Base-by-base conservation (phyloP, 2,113 vertebrate genomes). In the Erinaceus europaeus region DNA sequence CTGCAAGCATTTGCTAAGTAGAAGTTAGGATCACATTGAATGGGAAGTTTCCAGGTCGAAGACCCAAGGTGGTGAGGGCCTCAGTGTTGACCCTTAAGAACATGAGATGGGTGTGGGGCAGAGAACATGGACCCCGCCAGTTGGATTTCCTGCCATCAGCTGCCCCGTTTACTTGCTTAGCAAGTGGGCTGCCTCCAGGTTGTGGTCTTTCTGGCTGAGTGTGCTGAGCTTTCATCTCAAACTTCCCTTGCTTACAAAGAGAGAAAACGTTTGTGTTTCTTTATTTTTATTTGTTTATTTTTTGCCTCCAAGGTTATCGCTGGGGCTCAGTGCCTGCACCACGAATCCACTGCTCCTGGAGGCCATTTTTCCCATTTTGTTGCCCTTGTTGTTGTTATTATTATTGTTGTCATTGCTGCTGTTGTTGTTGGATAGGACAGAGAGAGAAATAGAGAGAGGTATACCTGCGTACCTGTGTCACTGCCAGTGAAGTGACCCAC, bases 31-130 rank as follows among this genome's bases (percentile, higher is more conserved):
- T 20, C 27, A 32, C 9, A 29, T 1, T 48, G 20, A 32, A 23
- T 62, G 3, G 73, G 44, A 23, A 5, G 4, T 80, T 71, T 91
- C 76, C 14, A 52, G 10, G 5, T 59, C 68, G 84, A 81, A 85
- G 34, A 5, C 13, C 17, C 64, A 44, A 23, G 23, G 40, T 67
- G 50, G 7, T 23, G 75, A 75, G 42, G 18, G 29, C 6, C 6
- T 32, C 23, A 50, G 32, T 38, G 15, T 5, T 53, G 55, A 9
- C 14, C 32, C 11, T n/a, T n/a, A n/a, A n/a, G 11, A 48, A 15
- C 55, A 18, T 11, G 42, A 38, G 25, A 6, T 38, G 27, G 25
- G 1, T 4, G 13, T n/a, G n/a, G n/a, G 2, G n/a, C 8, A 73
- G 17, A 14, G 25, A 4, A 44, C 48, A 74, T 50, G 10, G 9